phyloP scores from a whole-genome alignment of 2,797 vertebrate species.

The Scomberomorus guttatus region DNA sequence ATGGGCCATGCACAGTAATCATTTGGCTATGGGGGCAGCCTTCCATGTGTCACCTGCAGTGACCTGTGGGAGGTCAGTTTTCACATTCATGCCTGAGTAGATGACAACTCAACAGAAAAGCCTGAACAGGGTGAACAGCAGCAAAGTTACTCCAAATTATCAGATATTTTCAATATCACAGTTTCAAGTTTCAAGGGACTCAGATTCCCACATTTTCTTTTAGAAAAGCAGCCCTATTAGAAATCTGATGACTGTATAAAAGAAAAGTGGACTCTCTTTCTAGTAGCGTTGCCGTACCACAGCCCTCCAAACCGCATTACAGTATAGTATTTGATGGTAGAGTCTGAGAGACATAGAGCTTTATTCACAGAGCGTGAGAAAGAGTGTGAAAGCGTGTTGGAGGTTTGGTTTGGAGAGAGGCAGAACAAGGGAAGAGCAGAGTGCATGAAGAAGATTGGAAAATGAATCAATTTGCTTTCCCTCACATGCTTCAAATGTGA shows the following conservation, averaged over 20 bases:
- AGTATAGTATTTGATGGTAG: conserved; percentile 22
- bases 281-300: conserved; percentile 13
- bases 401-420: conserved; percentile 6
- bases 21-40: no score
- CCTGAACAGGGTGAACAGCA: not conserved
- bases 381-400: conserved; percentile 6
- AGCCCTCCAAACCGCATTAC: conserved; percentile 31
- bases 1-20: no score
- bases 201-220: not conserved
- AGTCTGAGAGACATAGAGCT: conserved; percentile 42
- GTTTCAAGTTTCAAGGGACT: not conserved
- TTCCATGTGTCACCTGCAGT: no score
- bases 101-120: conserved; percentile 9
- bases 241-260: conserved; percentile 7
- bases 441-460: not conserved
- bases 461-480: conserved; percentile 13
- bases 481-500: conserved; percentile 41
- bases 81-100: not conserved
- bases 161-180: not conserved
- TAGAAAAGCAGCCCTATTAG: not conserved
- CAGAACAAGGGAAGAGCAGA: not conserved
- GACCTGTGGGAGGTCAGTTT: no score
- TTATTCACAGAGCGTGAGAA: conserved; percentile 45
- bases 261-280: conserved; percentile 17
- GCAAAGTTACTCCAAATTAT: not conserved